phyloP scores from a whole-genome alignment of 2,113 vertebrate genomes.

The Sinocyclocheilus rhinocerous region DNA sequence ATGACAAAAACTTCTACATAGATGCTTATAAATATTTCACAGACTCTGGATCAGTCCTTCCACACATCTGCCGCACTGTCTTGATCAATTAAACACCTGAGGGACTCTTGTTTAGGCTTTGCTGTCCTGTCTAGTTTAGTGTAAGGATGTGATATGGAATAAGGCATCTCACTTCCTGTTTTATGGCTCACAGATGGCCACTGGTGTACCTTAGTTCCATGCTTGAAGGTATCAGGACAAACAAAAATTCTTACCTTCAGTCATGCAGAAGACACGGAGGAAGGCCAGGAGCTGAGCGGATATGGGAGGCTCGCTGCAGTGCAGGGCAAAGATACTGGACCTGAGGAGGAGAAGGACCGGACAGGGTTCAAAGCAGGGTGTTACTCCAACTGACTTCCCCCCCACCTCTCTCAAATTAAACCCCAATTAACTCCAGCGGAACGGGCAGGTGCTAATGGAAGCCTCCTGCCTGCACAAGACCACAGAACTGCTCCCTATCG shows the following conservation, averaged over 20 bases:
- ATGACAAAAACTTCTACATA: slow-evolving; percentile 60
- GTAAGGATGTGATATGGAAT: not conserved
- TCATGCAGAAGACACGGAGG: slow-evolving; percentile 98
- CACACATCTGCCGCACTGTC: slow-evolving; percentile 67
- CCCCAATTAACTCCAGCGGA: slow-evolving; percentile 42
- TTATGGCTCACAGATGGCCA: not conserved
- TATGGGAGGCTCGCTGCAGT: slow-evolving; percentile 90
- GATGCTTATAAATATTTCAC: slow-evolving; percentile 68
- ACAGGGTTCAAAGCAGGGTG: slow-evolving; percentile 1
- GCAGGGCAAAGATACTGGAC: slow-evolving; percentile 93
- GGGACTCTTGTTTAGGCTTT: slow-evolving; percentile 33
- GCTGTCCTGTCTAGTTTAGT: not conserved
- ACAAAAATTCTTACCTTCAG: slow-evolving; percentile 81
- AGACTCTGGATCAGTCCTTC: slow-evolving; percentile 52
- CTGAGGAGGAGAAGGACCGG: slow-evolving; percentile 68
- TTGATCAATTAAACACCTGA: slow-evolving; percentile 65
- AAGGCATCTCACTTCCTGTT: slow-evolving; percentile 15
- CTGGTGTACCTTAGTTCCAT: not conserved
- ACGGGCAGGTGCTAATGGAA: slow-evolving; percentile 46
- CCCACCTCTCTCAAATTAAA: slow-evolving; percentile 22
- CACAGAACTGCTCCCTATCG: slow-evolving; percentile 15
- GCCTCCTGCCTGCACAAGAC: slow-evolving; percentile 11
- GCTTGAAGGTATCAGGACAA: not conserved
- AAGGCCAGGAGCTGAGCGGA: slow-evolving; percentile 97
- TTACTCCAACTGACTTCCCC: not conserved